These are phyloP conservation scores for Meriones unguiculatus DNA, from an alignment of 2,113 vertebrate species.

Conservation along the genomic window DNA sequence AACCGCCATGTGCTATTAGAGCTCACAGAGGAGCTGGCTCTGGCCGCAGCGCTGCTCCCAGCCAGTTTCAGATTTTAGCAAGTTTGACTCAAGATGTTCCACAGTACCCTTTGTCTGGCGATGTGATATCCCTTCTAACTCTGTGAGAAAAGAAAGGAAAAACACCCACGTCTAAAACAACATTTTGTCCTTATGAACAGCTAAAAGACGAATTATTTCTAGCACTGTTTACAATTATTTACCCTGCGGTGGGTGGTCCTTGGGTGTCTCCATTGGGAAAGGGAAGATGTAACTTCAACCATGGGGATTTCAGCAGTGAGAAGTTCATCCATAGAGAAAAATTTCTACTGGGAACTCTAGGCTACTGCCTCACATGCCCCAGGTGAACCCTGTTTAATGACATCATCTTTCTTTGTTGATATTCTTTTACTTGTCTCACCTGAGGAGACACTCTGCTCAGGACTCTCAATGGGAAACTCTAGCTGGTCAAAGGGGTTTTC, in stretches of 20 bases:
- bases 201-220: background rate
- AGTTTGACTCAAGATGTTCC: background rate
- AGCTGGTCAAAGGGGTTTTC: background rate
- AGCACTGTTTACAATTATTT: background rate
- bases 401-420: background rate
- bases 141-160: background rate
- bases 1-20: background rate
- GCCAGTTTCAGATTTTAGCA: background rate
- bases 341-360: background rate
- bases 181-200: background rate
- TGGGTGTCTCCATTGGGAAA: background rate
- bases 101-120: too few species aligned
- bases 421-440: background rate
- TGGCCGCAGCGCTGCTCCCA: too few species aligned
- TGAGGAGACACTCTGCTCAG: background rate
- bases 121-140: background rate
- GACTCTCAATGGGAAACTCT: background rate
- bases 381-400: background rate
- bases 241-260: background rate
- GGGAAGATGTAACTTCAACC: background rate
- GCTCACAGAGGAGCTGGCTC: background rate
- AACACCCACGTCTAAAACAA: too few species aligned
- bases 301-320: background rate
- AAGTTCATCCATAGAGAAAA: background rate
- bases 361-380: background rate